Base-by-base conservation (phyloP, 2,797 vertebrate species). In the Argyrosomus regius region DNA sequence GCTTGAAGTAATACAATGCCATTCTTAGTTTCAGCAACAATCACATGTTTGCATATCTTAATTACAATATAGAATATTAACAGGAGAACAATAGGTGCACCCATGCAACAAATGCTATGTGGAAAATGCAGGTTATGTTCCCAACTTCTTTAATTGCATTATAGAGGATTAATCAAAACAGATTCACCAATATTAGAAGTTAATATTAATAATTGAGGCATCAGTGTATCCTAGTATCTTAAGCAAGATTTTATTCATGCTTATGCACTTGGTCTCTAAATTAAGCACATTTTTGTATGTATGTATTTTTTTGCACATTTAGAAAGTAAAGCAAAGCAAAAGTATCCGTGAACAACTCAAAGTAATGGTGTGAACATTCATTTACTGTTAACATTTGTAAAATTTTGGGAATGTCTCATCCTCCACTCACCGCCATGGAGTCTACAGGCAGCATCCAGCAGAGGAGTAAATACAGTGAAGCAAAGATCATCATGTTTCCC, bases 341-440 rank as follows among this genome's bases (percentile, higher is more conserved):
- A 52, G 22, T 20, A 16, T 50, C 28, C 10, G 1, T n/a, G 6
- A 35, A 16, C 20, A 50, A 14, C 6, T 7, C 9, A 26, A 9
- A 49, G 8, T 18, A 41, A 67, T 35, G 10, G 1, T 24, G 45
- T 57, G 6, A 58, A 11, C 9, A 35, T 50, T 3, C 7, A 18
- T 57, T 72, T 4, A 50, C 17, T 43, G 6, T 52, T 22, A 12
- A 46, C 26, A 24, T 49, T 39, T 59, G 1, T 20, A 0, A 31
- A 8, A 20, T 3, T 45, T 63, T 39, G 14, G 0, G 9, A 60
- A 26, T 4, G 5, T 69, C 39, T 53, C 13, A 2, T 31, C 6
- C 6, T 35, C 1, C 8, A 75, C 83, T 86, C 35, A 88, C 87
- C 31, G 0, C 11, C 52, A 39, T 43, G 13, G 61, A 64, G 52